Evolutionary conservation across 2,797 vertebrate species (phyloP).

Genomic region (Margarornis squamiger): DNA sequence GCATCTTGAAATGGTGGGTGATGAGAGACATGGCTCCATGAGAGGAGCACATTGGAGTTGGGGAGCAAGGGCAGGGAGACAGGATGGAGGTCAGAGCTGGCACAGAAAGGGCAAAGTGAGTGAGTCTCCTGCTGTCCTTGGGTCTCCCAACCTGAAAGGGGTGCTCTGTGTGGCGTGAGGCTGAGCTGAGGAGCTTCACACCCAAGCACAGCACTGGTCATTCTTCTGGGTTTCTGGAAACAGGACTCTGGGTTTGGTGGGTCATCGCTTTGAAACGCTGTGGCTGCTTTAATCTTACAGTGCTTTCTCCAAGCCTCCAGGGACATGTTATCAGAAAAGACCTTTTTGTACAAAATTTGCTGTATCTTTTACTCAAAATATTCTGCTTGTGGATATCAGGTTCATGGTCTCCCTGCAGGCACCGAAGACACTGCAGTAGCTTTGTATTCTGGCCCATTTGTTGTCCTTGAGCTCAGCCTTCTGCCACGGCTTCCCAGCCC

Average conservation of each 20-base stretch:
- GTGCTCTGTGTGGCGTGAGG: rapidly evolving
- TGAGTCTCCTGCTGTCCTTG: background rate
- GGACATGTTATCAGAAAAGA: background rate
- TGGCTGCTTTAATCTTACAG: background rate
- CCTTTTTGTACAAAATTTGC: background rate
- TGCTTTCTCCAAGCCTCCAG: background rate
- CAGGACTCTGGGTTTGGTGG: rapidly evolving
- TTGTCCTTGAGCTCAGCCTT: background rate
- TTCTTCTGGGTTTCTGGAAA: background rate
- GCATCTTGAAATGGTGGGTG: background rate
- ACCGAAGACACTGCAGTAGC: background rate
- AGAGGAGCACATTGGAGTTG: background rate
- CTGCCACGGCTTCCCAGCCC: rapidly evolving
- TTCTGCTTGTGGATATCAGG: background rate
- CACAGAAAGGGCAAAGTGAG: background rate
- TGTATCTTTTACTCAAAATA: background rate
- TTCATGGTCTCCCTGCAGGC: background rate
- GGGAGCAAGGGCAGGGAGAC: background rate
- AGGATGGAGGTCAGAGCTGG: background rate
- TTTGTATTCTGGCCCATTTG: background rate
- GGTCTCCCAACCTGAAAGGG: background rate
- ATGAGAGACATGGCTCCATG: rapidly evolving
- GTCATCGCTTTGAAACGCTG: rapidly evolving
- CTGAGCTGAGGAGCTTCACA: background rate
- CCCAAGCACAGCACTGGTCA: rapidly evolving